Evolutionary conservation across 2,888 invertebrate species (phyloP), one percentile per base, ranked within the genome.

Genomic region (Heteromyza rotundicornis): DNA sequence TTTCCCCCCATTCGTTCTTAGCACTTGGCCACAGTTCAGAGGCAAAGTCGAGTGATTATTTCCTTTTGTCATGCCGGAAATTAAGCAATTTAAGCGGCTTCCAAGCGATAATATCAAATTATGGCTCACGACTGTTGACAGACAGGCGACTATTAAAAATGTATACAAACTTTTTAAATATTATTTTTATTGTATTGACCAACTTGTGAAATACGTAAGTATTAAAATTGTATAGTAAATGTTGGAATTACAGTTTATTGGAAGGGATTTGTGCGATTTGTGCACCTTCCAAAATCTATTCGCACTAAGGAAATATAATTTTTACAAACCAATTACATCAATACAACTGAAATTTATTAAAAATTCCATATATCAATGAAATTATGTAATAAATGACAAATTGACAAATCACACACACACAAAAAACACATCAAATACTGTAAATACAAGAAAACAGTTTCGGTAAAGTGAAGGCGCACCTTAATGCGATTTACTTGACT

Each of bases 11-110:
- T 75, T 67, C 68, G 71, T 50, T 27, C 10, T 7, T 27, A 27
- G 5, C 27, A 27, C 5, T 27, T 27, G 27, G 10, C 10, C n/a
- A n/a, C n/a, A n/a, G n/a, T n/a, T n/a, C n/a, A n/a, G n/a, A n/a
- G n/a, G n/a, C n/a, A n/a, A n/a, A n/a, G n/a, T n/a, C n/a, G n/a
- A n/a, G n/a, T n/a, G n/a, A 27, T 27, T 27, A 27, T 27, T 27
- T 27, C 5, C 27, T 40, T 40, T 40, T 40, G 2, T 40, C 10
- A 27, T n/a, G 58, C 57, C 67, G 64, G 72, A 75, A 78, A 77
- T 78, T 77, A 75, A 77, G 78, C 76, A 76, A 78, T 77, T 78
- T 77, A 77, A 77, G 77, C 78, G 77, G 78, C 73, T 77, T 77
- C 32, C 59, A 59, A 62, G 60, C 40, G 40, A 36, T 62, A 66